These are phyloP conservation scores for Aphelenchoides besseyi DNA, from an alignment of 1,140 invertebrate species.

Conservation along the genomic window DNA sequence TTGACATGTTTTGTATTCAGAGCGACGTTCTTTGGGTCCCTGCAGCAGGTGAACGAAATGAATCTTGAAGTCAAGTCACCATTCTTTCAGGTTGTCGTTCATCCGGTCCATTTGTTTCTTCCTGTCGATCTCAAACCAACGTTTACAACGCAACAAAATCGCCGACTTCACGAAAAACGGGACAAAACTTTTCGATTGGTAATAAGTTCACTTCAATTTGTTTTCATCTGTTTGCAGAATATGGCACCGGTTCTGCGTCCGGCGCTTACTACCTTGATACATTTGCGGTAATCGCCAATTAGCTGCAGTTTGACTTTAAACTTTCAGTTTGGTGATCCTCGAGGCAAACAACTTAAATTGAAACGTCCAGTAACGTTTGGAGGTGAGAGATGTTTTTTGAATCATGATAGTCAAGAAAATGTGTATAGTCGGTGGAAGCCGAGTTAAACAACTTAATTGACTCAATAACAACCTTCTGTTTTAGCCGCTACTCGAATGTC, in stretches of 20 bases:
- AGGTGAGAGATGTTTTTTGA: too few relatives aligned
- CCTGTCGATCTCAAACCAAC: not conserved
- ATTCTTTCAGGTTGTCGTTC: not conserved
- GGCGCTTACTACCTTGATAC: not conserved
- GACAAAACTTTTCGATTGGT: not conserved
- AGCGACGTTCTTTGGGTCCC: constrained; percentile 2
- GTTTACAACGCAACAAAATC: constrained; percentile 9
- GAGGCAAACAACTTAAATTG: constrained; percentile 2
- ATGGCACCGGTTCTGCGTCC: constrained; percentile 16
- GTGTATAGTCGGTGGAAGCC: too few relatives aligned
- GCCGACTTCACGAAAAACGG: not conserved
- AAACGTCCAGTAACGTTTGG: not conserved
- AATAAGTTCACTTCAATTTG: not conserved
- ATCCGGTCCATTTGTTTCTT: not conserved
- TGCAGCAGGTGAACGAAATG: not conserved
- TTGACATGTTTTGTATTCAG: not conserved
- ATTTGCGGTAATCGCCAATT: constrained; percentile 2
- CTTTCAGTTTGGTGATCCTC: constrained; percentile 6
- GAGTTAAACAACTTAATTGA: too few relatives aligned
- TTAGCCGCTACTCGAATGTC: constrained; percentile 1
- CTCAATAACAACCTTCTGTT: too few relatives aligned
- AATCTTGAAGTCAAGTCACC: too few relatives aligned
- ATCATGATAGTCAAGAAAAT: too few relatives aligned
- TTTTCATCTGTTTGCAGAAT: not conserved
- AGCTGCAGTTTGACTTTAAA: not conserved